Percentiles rank a stretch among this genome's conserved stretches.
phyloP scores from a whole-genome alignment of 2,113 vertebrate species.

The Peromyscus maniculatus region DNA sequence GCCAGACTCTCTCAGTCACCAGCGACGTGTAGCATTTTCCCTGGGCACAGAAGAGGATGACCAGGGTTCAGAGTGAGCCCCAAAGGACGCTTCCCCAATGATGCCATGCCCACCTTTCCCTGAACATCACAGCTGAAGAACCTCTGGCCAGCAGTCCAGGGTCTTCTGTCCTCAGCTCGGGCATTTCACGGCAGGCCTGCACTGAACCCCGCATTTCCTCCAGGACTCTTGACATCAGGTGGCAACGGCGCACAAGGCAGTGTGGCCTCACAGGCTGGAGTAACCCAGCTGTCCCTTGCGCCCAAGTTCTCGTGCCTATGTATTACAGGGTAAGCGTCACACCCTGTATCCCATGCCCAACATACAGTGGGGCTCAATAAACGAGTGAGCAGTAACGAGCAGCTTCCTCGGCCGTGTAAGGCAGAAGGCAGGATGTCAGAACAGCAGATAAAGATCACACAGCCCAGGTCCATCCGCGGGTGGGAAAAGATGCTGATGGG shows the following conservation, averaged over 20 bases:
- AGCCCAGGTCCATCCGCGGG: not conserved
- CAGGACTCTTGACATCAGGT: not conserved
- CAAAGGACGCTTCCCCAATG: not conserved
- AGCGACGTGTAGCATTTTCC: not conserved
- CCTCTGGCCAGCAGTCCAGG: not conserved
- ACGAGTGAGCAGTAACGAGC: not conserved
- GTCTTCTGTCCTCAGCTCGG: not conserved
- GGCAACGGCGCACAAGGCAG: not conserved
- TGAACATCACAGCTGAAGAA: not conserved
- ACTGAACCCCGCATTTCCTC: not conserved
- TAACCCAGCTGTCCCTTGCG: not conserved
- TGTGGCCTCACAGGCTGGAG: not conserved
- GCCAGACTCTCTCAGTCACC: not conserved
- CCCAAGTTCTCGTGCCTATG: not conserved
- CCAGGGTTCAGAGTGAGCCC: constrained; percentile 36
- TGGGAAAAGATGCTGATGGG: not conserved
- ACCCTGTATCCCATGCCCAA: not conserved
- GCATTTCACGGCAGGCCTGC: not conserved
- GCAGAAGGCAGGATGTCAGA: not conserved
- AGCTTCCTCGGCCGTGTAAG: not conserved
- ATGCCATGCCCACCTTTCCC: not conserved
- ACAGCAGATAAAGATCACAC: not conserved
- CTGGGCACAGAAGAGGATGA: constrained; percentile 53
- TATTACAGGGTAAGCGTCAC: not conserved
- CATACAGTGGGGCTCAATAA: constrained; percentile 59